Evolutionary conservation across 2,113 vertebrate genomes (phyloP).

Genomic region (Pipra filicauda): DNA sequence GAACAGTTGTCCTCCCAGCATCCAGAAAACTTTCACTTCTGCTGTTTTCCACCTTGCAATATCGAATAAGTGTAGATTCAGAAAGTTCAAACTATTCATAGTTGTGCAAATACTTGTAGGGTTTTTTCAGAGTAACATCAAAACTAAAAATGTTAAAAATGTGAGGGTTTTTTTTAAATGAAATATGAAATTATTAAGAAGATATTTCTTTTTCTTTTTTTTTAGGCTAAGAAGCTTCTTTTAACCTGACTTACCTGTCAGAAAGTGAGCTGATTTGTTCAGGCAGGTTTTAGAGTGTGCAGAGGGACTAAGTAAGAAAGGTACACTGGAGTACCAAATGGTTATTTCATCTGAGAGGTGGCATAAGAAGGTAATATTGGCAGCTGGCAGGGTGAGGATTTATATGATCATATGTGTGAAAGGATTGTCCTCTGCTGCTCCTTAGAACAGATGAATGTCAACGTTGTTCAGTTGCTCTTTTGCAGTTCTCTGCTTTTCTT

Average conservation of each 20-base stretch:
- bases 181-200: not conserved
- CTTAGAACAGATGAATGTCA: not conserved
- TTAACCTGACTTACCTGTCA: not conserved
- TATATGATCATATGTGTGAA: accelerated
- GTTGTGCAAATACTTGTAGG: not conserved
- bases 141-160: not conserved
- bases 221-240: not conserved
- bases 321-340: not conserved
- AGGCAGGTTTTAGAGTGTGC: not conserved
- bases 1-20: not conserved
- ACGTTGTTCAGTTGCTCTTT: not conserved
- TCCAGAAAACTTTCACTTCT: not conserved
- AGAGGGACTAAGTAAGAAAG: not conserved
- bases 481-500: not conserved
- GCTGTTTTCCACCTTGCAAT: not conserved
- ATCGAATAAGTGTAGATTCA: not conserved
- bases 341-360: not conserved
- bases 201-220: not conserved
- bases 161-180: accelerated
- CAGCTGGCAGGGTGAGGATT: not conserved
- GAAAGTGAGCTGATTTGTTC: not conserved
- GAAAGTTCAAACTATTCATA: not conserved
- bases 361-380: not conserved
- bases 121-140: not conserved
- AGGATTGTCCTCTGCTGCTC: not conserved